Percentiles rank a stretch among this genome's conserved stretches.
These are phyloP conservation scores for Entomobrya multifasciata DNA, from an alignment of 2,888 invertebrate genomes.

Conservation along the genomic window DNA sequence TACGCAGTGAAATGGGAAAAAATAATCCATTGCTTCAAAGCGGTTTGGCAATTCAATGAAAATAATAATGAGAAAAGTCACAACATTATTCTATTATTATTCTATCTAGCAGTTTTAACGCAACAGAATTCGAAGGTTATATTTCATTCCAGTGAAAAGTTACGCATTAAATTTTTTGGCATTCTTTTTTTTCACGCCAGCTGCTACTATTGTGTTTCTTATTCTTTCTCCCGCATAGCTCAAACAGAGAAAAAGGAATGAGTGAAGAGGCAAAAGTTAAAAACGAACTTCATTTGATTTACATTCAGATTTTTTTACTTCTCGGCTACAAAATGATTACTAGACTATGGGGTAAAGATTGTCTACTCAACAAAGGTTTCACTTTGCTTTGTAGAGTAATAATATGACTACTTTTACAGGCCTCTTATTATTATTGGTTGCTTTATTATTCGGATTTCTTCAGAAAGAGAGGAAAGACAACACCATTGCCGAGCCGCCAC, in stretches of 20 bases:
- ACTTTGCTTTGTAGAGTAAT: background rate
- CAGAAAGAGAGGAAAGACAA: background rate
- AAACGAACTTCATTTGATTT: conserved; percentile 8
- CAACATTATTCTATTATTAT: conserved; percentile 10
- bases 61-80: conserved; percentile 20
- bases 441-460: conserved; percentile 3
- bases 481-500: background rate
- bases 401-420: background rate
- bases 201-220: too few species aligned
- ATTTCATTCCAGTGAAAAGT: too few species aligned
- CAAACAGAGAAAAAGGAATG: background rate
- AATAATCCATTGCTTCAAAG: background rate
- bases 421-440: background rate
- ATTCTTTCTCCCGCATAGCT: too few species aligned
- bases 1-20: background rate
- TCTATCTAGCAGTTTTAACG: background rate
- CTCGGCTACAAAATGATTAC: conserved; percentile 1
- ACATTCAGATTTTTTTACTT: background rate
- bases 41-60: conserved; percentile 14
- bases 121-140: background rate
- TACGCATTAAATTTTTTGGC: too few species aligned
- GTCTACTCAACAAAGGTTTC: background rate
- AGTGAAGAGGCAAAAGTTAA: background rate
- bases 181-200: too few species aligned
- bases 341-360: background rate